Evolutionary conservation across 1,140 invertebrate genomes (phyloP), one percentile per base, ranked within the genome.

Genomic region (Riptortus pedestris): DNA sequence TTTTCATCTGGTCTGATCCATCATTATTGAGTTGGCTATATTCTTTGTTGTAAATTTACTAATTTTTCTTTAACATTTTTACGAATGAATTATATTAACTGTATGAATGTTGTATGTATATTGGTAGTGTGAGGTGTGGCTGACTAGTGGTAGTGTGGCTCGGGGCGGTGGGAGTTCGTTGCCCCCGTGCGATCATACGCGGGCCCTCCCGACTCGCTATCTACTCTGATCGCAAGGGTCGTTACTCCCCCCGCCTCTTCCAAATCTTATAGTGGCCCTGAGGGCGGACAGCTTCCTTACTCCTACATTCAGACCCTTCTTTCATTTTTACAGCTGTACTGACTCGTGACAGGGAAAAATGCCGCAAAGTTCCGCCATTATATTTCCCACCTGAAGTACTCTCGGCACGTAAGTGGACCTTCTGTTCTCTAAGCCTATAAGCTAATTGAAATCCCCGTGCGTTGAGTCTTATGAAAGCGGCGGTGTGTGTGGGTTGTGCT

Each of bases 1-100:
- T 26, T n/a, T 11, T 51, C 51, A 55, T 55, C 51, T 55, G 51
- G 51, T 55, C 51, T 55, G 51, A 26, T 55, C 51, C 18, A 51
- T 38, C 5, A 38, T 24, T 51, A 20, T 20, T 22, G n/a, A 20
- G n/a, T 51, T 51, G 48, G 48, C 51, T 24, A 7, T 55, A 4
- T 24, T 24, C 16, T 55, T 24, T 55, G 51, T 55, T 24, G 51
- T 55, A 55, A 55, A 24, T 55, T 55, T 55, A 24, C 3, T 26
- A 20, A 24, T 24, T 55, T 24, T 24, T 55, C 7, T 24, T 38
- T 14, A n/a, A n/a, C n/a, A n/a, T n/a, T n/a, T n/a, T n/a, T n/a
- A n/a, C n/a, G n/a, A n/a, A n/a, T n/a, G n/a, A n/a, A n/a, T n/a
- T n/a, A n/a, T n/a, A n/a, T n/a, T n/a, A n/a, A n/a, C n/a, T n/a